Conservation (phyloP, 2,113 vertebrate genomes). For the Catharus bicknelli region DNA sequence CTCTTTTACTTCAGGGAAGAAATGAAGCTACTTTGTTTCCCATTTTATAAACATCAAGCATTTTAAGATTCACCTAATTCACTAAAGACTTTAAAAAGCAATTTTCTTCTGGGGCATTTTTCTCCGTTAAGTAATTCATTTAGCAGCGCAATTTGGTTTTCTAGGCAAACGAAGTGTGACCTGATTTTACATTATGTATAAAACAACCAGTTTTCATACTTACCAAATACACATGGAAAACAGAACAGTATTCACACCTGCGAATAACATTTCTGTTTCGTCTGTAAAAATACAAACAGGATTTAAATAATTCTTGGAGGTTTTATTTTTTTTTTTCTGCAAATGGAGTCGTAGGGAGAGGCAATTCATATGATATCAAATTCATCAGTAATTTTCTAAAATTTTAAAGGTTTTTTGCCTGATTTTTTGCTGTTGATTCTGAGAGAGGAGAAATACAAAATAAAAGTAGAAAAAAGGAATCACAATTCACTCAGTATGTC, state of each 20-base stretch:
- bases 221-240: not conserved
- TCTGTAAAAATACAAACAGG: not conserved
- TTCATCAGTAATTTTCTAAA: not conserved
- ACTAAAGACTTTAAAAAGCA: not conserved
- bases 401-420: not conserved
- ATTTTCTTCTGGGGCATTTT: not conserved
- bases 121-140: not conserved
- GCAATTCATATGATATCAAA: not conserved
- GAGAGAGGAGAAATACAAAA: not conserved
- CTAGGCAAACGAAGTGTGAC: not conserved
- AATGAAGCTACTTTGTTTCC: not conserved
- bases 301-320: not conserved
- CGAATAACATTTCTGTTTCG: not conserved
- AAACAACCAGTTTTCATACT: not conserved
- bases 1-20: not conserved
- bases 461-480: not conserved
- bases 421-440: not conserved
- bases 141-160: not conserved
- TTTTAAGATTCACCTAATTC: not conserved
- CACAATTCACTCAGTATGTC: fast-evolving
- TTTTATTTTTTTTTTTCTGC: not conserved
- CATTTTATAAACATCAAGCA: not conserved
- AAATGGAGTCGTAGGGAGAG: not conserved
- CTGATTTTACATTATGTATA: not conserved
- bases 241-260: not conserved